These are phyloP conservation scores for Eurytoma californica DNA, from an alignment of 2,888 invertebrate species.

Conservation along the genomic window DNA sequence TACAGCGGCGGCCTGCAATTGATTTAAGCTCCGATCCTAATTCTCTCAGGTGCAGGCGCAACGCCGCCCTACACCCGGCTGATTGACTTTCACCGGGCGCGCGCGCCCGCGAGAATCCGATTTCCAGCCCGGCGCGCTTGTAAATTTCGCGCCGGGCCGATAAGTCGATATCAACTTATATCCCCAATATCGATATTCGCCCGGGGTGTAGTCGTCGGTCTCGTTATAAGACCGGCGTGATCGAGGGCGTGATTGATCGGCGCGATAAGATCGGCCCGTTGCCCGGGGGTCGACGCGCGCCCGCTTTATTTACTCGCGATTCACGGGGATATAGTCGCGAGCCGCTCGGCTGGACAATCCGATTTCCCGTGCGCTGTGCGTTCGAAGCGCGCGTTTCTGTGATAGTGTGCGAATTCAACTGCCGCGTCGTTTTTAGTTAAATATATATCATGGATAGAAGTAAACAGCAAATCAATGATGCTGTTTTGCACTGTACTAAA, in stretches of 20 bases:
- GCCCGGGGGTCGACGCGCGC: background rate
- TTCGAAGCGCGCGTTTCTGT: too few species aligned
- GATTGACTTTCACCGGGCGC: constrained; percentile 29
- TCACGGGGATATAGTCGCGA: too few species aligned
- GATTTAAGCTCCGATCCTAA: constrained; percentile 33
- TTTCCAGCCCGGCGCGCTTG: background rate
- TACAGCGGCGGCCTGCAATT: background rate
- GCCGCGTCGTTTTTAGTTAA: too few species aligned
- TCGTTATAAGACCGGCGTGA: background rate
- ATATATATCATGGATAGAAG: too few species aligned
- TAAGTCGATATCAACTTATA: constrained; percentile 27
- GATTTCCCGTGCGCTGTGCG: too few species aligned
- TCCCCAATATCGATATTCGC: too few species aligned
- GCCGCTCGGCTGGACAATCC: too few species aligned
- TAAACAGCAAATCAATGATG: too few species aligned
- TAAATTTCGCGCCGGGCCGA: background rate
- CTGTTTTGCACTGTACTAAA: too few species aligned
- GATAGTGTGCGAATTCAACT: too few species aligned
- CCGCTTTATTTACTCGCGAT: background rate
- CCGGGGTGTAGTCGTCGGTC: background rate
- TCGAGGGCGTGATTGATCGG: background rate
- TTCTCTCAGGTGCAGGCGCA: constrained; percentile 9
- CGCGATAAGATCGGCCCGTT: background rate
- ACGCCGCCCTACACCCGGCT: background rate
- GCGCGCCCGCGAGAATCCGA: background rate